Percentiles rank a stretch among this genome's conserved stretches.
Conservation (phyloP, 2,797 vertebrate genomes). For the Brachyalestes nurse region DNA sequence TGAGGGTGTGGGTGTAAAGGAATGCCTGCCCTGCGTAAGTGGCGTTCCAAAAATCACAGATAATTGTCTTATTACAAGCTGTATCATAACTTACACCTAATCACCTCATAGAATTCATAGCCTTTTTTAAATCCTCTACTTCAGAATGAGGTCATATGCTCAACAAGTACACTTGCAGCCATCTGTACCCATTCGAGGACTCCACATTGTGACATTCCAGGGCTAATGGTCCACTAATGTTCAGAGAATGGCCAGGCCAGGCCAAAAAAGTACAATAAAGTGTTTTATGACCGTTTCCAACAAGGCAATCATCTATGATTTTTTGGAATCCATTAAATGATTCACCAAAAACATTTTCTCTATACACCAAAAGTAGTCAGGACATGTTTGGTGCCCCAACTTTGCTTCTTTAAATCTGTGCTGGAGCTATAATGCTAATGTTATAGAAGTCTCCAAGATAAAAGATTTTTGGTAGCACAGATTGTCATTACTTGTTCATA, state of each 20-base stretch:
- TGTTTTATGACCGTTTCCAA: too few species aligned
- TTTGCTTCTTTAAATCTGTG: too few species aligned
- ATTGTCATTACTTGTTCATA: too few species aligned
- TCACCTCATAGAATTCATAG: not conserved
- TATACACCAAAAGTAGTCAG: too few species aligned
- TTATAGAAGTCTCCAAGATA: too few species aligned
- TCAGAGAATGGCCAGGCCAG: not conserved
- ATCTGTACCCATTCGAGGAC: not conserved
- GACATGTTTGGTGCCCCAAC: too few species aligned
- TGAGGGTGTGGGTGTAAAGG: slow-evolving; percentile 33
- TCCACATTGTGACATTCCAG: not conserved
- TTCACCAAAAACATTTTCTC: too few species aligned
- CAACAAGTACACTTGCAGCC: not conserved
- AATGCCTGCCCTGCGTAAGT: slow-evolving; percentile 16
- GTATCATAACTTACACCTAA: not conserved
- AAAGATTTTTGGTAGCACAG: too few species aligned
- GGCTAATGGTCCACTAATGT: not conserved
- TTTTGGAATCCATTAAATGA: too few species aligned
- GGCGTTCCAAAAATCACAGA: not conserved
- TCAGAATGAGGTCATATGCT: not conserved
- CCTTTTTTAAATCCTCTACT: not conserved
- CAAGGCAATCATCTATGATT: too few species aligned
- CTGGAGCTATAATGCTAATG: too few species aligned
- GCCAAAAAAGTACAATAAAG: not conserved
- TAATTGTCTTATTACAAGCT: not conserved